A percentile compares a stretch with the other conserved stretches of the same genome.
phyloP scores from a whole-genome alignment of 1,140 invertebrate species.

The Lepidurus arcticus region DNA sequence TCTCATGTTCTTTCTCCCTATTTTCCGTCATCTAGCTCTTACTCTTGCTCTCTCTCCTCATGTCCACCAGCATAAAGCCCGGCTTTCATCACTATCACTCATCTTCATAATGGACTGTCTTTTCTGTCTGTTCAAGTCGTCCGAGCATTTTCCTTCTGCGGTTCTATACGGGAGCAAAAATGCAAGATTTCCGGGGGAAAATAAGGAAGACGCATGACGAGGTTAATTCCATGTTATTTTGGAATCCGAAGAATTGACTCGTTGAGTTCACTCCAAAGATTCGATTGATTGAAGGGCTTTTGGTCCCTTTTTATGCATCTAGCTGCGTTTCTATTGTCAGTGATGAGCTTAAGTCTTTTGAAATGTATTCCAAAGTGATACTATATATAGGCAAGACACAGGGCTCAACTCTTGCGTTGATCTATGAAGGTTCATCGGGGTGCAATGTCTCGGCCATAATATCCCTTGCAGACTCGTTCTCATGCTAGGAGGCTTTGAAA shows the following conservation, averaged over 20 bases:
- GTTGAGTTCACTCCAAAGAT: neutral
- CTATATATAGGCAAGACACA: neutral
- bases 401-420: neutral
- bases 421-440: neutral
- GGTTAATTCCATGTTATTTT: neutral
- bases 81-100: conserved; percentile 14
- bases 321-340: neutral
- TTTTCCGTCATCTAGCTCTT: neutral
- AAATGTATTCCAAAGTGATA: neutral
- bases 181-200: neutral
- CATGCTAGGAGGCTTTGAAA: conserved; percentile 9
- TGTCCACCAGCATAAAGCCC: neutral
- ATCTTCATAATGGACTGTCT: conserved; percentile 18
- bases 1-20: neutral
- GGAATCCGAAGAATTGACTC: neutral
- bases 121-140: conserved; percentile 2
- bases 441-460: neutral
- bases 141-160: neutral
- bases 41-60: neutral
- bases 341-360: neutral
- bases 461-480: neutral
- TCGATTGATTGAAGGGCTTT: neutral
- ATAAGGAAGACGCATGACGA: neutral
- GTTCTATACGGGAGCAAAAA: neutral
- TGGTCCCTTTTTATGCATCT: too few species aligned